Evolutionary conservation across 2,888 invertebrate genomes (phyloP), one percentile per base, ranked within the genome.

Genomic region (Cetonia aurata): DNA sequence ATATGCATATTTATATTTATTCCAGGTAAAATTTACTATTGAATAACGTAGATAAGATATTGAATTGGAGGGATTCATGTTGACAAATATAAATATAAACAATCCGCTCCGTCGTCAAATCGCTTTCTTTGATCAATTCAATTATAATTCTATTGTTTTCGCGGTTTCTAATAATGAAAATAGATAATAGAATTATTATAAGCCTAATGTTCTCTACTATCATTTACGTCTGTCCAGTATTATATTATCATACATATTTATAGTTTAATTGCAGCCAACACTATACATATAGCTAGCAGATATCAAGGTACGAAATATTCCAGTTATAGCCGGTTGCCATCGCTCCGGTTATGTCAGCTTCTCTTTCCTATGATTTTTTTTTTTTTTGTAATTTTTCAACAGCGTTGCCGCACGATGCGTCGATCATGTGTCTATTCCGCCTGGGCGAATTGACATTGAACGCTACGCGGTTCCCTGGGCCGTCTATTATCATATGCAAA

Each of bases 401-500:
- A 69, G 60, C 41, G 69, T 69, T 69, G 69, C 69, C 62, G n/a
- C 6, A 13, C 59, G 19, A 53, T 31, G 48, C 46, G 8, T 12
- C 53, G 31, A 42, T 69, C 69, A 69, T 62, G 69, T 69, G 69
- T 52, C 42, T 69, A 50, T 46, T 52, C 15, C 52, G 59, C 62
- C n/a, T 52, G 50, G 62, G 50, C 50, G 62, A 65, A 65, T 52
- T 69, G 69, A 69, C 69, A 69, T 69, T 69, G 69, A 69, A 60
- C 50, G 44, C 42, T 15, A 53, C 50, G 48, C 62, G 52, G 50
- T 33, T 48, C 62, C 33, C 62, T 65, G 62, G 15, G 33, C 50
- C 17, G 50, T 65, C 69, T 69, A 62, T 69, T 69, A 69, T 69
- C 62, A 53, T 69, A 69, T 69, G 69, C 69, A 69, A 69, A 69